A percentile compares a stretch with the other conserved stretches of the same genome.
Evolutionary conservation across 2,113 vertebrate genomes (phyloP).

Genomic region (Scomber japonicus): DNA sequence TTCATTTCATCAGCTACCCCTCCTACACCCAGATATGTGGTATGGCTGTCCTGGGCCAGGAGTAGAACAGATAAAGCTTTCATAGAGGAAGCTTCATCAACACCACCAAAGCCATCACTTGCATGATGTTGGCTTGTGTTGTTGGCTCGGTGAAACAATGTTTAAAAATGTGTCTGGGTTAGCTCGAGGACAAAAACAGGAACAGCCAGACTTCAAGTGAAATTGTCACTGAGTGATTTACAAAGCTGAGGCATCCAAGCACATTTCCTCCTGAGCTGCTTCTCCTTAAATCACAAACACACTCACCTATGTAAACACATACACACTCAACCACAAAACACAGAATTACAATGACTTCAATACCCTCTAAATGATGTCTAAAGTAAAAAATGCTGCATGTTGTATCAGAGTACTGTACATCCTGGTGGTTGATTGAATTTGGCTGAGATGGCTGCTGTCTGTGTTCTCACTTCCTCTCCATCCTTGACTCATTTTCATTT

Average conservation of each 20-base stretch:
- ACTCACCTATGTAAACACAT: background rate
- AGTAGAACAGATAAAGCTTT: background rate
- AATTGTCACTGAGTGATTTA: conserved; percentile 17
- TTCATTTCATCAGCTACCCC: no score
- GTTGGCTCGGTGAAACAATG: background rate
- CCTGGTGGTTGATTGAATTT: conserved; percentile 51
- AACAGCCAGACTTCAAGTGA: background rate
- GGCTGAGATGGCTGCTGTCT: conserved; percentile 32
- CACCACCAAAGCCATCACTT: background rate
- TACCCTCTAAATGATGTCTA: conserved; percentile 39
- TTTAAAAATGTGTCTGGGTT: background rate
- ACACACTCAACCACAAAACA: conserved; percentile 43
- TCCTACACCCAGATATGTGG: background rate
- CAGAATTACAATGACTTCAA: conserved; percentile 39
- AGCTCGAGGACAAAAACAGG: conserved; percentile 7
- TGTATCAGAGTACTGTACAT: conserved; percentile 53
- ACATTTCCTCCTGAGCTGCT: conserved; percentile 16
- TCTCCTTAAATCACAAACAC: conserved; percentile 3
- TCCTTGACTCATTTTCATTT: background rate
- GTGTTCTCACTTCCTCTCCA: background rate
- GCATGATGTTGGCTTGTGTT: background rate
- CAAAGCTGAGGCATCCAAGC: background rate
- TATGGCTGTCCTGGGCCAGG: background rate
- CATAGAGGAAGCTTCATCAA: background rate
- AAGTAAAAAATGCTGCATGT: conserved; percentile 66